These are phyloP conservation scores for Cybosia mesomella DNA, from an alignment of 2,888 invertebrate species.

Conservation along the genomic window DNA sequence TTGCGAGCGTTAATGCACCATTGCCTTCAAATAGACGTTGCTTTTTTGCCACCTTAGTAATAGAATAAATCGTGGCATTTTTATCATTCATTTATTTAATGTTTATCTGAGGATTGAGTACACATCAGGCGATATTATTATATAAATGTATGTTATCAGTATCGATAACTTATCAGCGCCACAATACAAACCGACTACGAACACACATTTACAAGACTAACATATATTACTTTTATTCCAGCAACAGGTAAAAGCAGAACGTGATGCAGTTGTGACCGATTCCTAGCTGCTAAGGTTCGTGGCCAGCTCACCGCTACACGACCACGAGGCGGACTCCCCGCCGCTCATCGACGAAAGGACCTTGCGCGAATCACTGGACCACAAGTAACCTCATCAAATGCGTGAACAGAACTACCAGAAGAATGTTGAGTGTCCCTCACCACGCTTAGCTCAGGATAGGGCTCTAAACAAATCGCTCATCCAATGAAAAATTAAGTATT, in stretches of 20 bases:
- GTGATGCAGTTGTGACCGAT: conserved; percentile 87
- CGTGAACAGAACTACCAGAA: not conserved
- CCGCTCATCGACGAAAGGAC: conserved; percentile 42
- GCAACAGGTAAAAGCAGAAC: conserved; percentile 90
- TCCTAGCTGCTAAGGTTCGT: conserved; percentile 79
- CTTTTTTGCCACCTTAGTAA: not conserved
- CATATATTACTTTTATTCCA: not conserved
- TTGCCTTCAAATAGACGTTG: too few species aligned
- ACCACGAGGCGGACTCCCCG: conserved; percentile 39
- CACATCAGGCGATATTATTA: not conserved
- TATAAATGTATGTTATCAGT: not conserved
- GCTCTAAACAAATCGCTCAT: not conserved
- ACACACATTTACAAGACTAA: not conserved
- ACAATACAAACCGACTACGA: not conserved
- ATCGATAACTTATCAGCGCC: not conserved
- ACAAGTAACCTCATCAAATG: conserved; percentile 10
- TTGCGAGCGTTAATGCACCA: too few species aligned
- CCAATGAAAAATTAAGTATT: not conserved
- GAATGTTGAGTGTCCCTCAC: not conserved
- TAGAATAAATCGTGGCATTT: not conserved
- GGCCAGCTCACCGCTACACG: conserved; percentile 56
- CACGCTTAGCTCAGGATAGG: not conserved
- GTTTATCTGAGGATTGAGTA: not conserved
- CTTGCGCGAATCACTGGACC: conserved; percentile 15
- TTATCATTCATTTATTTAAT: not conserved